Base-by-base conservation (phyloP, 2,797 vertebrate species). In the Hippoglossus hippoglossus region DNA sequence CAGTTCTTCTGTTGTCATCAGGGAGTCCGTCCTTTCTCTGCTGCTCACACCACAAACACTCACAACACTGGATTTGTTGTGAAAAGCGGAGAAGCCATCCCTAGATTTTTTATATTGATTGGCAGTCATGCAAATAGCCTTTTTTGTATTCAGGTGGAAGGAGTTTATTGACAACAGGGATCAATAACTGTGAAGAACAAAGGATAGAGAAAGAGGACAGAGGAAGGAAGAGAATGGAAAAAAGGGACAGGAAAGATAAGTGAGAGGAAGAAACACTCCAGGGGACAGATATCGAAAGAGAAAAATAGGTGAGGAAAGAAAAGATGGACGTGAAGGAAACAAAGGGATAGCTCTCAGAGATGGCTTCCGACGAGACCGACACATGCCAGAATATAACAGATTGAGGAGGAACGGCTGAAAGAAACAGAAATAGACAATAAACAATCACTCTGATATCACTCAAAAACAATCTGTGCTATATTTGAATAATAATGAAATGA, bases 111-210 rank as follows among this genome's bases (percentile, higher is more conserved):
- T 3, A 50, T 79, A 85, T 82, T 63, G 86, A 87, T 75, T 77
- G 61, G 54, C 53, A 39, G 67, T 63, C 73, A 89, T 88, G 85
- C 71, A 90, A 78, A 91, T 81, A 31, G 51, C 49, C 62, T 82
- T 67, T 67, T 91, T 87, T 82, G 87, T 83, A 91, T 91, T 91
- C 88, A 67, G 28, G 56, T 52, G 61, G 67, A 39, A 83, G 75
- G 49, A 47, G 71, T 47, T 41, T 71, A 90, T 89, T 79, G 87
- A 82, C 82, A 73, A 61, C 65, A 28, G 41, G 25, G 80, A 91
- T 92, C 89, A 15, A 90, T 92, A 86, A 59, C 28, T 22, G 36
- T 88, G 75, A 90, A 81, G 83, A 84, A 19, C 44, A 71, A 71
- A 21, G 50, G 73, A 31, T 25, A 44, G 74, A 85, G 58, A 73